Conservation (phyloP, 2,797 vertebrate species). For the Huso huso region DNA sequence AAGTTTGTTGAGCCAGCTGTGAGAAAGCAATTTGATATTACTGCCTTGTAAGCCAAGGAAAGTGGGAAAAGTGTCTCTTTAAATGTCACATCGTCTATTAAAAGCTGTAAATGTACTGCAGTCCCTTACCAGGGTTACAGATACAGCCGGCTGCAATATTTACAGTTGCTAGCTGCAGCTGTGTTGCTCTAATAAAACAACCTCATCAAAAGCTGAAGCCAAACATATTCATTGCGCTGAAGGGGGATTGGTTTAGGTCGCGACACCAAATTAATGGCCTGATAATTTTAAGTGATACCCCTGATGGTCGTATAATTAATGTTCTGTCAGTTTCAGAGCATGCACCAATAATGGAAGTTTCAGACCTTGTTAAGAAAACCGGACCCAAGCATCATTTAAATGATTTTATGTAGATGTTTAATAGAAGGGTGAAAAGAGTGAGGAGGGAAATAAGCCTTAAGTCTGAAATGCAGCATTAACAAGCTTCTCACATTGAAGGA, state of each 20-base stretch:
- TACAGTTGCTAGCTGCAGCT: no score
- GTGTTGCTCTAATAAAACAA: no score
- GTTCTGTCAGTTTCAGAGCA: conserved; percentile 1
- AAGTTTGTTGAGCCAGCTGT: no score
- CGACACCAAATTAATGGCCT: conserved; percentile 12
- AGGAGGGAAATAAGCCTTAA: not conserved
- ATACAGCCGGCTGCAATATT: no score
- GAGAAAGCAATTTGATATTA: no score
- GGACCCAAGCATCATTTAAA: not conserved
- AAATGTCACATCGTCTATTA: no score
- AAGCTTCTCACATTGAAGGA: not conserved
- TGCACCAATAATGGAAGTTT: not conserved
- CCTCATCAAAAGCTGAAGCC: no score
- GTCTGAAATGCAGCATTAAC: not conserved
- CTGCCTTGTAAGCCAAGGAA: no score
- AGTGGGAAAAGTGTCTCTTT: no score
- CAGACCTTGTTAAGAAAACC: not conserved
- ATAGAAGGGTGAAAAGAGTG: not conserved
- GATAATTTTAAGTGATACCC: conserved; percentile 10
- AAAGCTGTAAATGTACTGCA: no score
- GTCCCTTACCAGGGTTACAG: no score
- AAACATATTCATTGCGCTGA: not conserved
- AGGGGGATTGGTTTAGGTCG: conserved; percentile 8
- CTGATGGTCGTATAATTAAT: conserved; percentile 14
- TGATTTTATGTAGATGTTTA: conserved; percentile 2